A percentile compares a stretch with the other conserved stretches of the same genome.
Evolutionary conservation across 2,113 vertebrate genomes (phyloP).

Genomic region (Stomatorhinus ivindoensis): DNA sequence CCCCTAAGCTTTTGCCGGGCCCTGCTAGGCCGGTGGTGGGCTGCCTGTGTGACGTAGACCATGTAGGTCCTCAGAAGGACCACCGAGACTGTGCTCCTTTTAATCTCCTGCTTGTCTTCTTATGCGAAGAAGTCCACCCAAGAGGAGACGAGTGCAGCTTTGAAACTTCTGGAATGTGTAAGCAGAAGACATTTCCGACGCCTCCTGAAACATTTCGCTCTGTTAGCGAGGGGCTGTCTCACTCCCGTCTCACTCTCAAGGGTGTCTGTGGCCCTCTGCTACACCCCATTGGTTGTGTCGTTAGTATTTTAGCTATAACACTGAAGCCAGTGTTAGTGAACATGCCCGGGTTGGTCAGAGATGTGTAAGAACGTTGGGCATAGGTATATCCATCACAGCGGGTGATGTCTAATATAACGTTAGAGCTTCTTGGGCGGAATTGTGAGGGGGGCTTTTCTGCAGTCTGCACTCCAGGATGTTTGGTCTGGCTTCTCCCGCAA

Average conservation of each 20-base stretch:
- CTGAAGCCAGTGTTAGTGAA: not conserved
- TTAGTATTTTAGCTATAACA: not conserved
- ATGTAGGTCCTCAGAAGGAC: conserved; percentile 1
- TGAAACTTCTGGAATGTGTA: conserved; percentile 66
- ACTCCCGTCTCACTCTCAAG: not conserved
- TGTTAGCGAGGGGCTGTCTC: not conserved
- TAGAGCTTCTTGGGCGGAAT: not conserved
- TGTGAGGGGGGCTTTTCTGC: not conserved
- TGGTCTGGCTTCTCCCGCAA: not conserved
- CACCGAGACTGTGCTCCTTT: conserved; percentile 23
- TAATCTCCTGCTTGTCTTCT: conserved; percentile 58
- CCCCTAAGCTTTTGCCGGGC: conserved; percentile 21
- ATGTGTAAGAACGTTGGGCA: not conserved
- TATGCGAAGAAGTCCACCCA: conserved; percentile 52
- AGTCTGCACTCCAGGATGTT: not conserved
- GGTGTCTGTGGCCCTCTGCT: not conserved
- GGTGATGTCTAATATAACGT: not conserved
- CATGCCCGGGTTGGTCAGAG: not conserved
- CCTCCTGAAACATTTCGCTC: conserved; percentile 12
- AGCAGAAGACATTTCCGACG: conserved; percentile 41
- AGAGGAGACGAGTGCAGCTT: conserved; percentile 52
- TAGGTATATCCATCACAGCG: not conserved
- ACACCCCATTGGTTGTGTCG: not conserved
- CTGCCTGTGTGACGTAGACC: not conserved
- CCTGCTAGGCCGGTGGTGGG: conserved; percentile 15